Evolutionary conservation across 2,888 invertebrate species (phyloP), one percentile per base, ranked within the genome.

Genomic region (Camptogramma bilineatum): DNA sequence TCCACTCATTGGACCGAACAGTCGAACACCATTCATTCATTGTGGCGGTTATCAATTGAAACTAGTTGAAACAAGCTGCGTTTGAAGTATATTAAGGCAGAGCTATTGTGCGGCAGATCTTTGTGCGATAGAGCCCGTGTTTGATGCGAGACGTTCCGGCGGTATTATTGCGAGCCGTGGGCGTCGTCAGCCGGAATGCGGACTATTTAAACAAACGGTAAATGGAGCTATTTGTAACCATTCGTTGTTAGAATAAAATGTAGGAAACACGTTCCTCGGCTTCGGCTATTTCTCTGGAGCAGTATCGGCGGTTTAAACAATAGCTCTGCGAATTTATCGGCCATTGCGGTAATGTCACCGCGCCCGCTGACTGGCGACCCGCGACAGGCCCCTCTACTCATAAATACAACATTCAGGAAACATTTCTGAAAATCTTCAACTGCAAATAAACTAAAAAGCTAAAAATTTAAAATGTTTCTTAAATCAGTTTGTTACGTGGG

Each of bases 221-320:
- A n/a, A 48, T 31, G 31, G 31, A 19, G 47, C 10, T 48, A 48
- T 48, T 48, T 48, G 55, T 56, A 47, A 28, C 55, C 55, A 34
- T 34, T 48, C 56, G 17, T 24, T 17, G 48, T 34, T 34, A 10
- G 34, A 31, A 48, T 48, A 48, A 51, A 58, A 58, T 58, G 58
- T 56, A 34, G 55, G 16, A 42, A 18, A 47, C 28, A 55, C 47
- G 48, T 48, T 48, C 48, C 18, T 19, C 46, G 24, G 53, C 44
- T 53, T 53, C 53, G 39, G 16, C 53, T 44, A 56, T 56, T 56
- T 48, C 31, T 56, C 55, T 56, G 18, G 34, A 31, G 18, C 31
- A 46, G 55, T 34, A 48, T 56, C 55, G 55, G 55, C 19, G 44
- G 24, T 56, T 47, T 34, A 56, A 48, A 48, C 55, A 56, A 56